These are phyloP conservation scores for Zaprionus lineosus DNA, from an alignment of 2,888 invertebrate genomes.

Conservation along the genomic window DNA sequence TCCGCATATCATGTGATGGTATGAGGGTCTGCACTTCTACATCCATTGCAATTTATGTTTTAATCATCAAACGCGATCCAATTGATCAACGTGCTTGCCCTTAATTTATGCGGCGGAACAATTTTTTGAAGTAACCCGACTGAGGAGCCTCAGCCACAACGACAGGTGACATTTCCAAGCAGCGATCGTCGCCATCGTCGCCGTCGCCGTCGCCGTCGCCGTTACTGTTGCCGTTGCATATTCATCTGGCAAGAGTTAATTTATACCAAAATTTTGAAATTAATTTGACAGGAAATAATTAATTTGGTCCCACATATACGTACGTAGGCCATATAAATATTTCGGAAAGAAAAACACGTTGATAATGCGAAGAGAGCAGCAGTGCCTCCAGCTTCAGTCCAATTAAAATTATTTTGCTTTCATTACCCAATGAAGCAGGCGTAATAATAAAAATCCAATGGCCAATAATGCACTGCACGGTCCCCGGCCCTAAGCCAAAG, in stretches of 20 bases:
- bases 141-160: slow-evolving; percentile 4
- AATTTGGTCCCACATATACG: slow-evolving; percentile 51
- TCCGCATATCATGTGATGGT: slow-evolving; percentile 13
- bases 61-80: slow-evolving; percentile 73
- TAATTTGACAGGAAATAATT: slow-evolving; percentile 78
- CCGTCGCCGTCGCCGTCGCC: too few species aligned
- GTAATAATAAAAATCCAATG: slow-evolving; percentile 59
- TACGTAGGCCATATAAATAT: slow-evolving; percentile 16
- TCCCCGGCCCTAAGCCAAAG: slow-evolving; percentile 22
- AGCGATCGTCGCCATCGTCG: too few species aligned
- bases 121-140: slow-evolving; percentile 54
- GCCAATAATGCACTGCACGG: too few species aligned
- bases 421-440: slow-evolving; percentile 72
- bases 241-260: slow-evolving; percentile 49
- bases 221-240: slow-evolving; percentile 47
- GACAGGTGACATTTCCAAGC: slow-evolving; percentile 69
- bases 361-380: too few species aligned
- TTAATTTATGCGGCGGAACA: slow-evolving; percentile 73
- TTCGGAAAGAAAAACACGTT: too few species aligned
- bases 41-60: slow-evolving; percentile 73
- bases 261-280: slow-evolving; percentile 59
- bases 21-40: slow-evolving; percentile 30
- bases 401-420: slow-evolving; percentile 78
- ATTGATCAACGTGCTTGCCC: slow-evolving; percentile 64
- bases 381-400: slow-evolving; percentile 48